Percentiles rank a stretch among this genome's conserved stretches.
These are phyloP conservation scores for Nomada ruficornis DNA, from an alignment of 2,888 invertebrate genomes.

Conservation along the genomic window DNA sequence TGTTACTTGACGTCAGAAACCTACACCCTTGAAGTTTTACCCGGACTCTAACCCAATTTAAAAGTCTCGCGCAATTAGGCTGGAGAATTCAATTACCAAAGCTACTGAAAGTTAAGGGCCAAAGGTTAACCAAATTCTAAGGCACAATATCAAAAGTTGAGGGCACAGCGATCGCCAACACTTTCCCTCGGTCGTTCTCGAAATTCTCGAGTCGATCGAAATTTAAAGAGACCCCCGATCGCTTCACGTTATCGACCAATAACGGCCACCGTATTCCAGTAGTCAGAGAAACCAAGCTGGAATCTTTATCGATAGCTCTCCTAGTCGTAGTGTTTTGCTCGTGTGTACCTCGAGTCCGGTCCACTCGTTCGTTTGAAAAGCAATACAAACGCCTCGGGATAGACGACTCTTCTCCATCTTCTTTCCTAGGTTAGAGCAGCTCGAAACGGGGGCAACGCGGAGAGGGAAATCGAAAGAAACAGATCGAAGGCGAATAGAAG, in stretches of 20 bases:
- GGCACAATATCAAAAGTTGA: background rate
- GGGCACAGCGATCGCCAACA: constrained; percentile 7
- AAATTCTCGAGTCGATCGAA: constrained; percentile 14
- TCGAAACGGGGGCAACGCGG: constrained; percentile 16
- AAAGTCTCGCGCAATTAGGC: background rate
- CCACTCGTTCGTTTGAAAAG: constrained; percentile 61
- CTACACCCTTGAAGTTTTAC: background rate
- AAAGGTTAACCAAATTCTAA: background rate
- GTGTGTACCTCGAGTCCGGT: constrained; percentile 47
- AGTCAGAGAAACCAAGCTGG: constrained; percentile 54
- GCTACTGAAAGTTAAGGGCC: background rate
- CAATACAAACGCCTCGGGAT: constrained; percentile 66
- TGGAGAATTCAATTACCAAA: background rate
- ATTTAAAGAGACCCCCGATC: constrained; percentile 43
- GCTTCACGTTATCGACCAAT: constrained; percentile 49
- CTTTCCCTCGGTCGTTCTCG: constrained; percentile 9
- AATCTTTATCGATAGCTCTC: constrained; percentile 64
- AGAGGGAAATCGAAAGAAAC: constrained; percentile 62
- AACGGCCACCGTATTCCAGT: constrained; percentile 46
- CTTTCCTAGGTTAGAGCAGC: background rate
- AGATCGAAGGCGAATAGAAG: constrained; percentile 50
- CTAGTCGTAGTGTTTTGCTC: constrained; percentile 40
- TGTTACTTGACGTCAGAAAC: background rate
- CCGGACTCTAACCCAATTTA: background rate
- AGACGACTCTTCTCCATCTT: constrained; percentile 24